Percentiles rank a stretch among this genome's conserved stretches.
These are phyloP conservation scores for Picathartes gymnocephalus DNA, from an alignment of 2,113 vertebrate species.

Conservation along the genomic window DNA sequence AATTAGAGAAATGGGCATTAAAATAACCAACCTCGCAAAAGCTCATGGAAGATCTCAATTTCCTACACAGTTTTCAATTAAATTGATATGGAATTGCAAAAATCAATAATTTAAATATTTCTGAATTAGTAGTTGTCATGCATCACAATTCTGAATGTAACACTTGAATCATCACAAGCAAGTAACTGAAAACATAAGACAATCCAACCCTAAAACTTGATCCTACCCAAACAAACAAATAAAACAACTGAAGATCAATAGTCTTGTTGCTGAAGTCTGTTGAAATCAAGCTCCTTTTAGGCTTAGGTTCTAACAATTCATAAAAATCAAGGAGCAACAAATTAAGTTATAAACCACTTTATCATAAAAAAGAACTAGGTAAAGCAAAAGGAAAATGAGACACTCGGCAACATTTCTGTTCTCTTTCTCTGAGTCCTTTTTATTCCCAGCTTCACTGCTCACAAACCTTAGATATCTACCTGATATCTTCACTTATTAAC, in stretches of 20 bases:
- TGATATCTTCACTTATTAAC: neutral
- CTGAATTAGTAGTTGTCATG: neutral
- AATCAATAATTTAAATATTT: neutral
- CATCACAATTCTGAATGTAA: neutral
- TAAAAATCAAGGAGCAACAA: neutral
- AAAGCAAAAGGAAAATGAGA: neutral
- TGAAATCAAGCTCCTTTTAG: neutral
- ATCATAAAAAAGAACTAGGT: neutral
- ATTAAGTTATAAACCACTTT: neutral
- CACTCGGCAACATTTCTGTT: neutral
- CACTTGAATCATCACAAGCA: neutral
- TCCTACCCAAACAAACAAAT: neutral
- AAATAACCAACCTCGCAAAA: neutral
- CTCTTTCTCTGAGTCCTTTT: neutral
- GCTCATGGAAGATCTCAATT: neutral
- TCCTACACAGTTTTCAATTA: neutral
- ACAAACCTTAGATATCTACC: neutral
- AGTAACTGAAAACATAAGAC: neutral
- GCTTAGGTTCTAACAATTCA: neutral
- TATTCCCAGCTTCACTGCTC: neutral
- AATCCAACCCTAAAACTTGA: neutral
- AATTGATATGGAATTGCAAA: neutral
- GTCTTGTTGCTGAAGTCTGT: neutral
- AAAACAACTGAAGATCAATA: neutral
- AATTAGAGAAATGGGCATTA: neutral